Base-by-base conservation (phyloP, 2,888 invertebrate genomes). In the Petrophora chlorosata region DNA sequence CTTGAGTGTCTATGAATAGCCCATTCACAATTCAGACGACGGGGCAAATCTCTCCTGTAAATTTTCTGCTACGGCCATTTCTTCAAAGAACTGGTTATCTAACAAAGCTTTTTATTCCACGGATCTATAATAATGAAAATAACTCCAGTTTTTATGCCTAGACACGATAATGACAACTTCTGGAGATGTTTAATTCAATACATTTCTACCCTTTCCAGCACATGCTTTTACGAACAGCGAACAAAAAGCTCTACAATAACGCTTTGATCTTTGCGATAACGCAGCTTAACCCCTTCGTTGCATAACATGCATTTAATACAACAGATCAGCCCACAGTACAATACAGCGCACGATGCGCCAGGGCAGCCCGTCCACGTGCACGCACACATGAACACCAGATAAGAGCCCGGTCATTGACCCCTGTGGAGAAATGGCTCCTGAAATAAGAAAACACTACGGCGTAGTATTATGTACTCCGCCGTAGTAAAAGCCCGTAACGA, bases 341-440 rank as follows among this genome's bases (percentile, higher is more conserved):
- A 39, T 38, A 10, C 12, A 66, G 65, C 65, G 65, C 67, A 63
- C 62, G 54, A 66, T 68, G 65, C 73, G 75, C 76, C 64, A 61
- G 73, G 79, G 79, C 82, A 74, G 55, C 56, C 50, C 66, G 10
- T 3, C 8, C 54, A 61, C 72, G 70, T 75, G 74, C 56, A 68
- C 72, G 60, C 72, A 79, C 80, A 73, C 79, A 72, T 59, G 67
- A 67, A 53, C 61, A 54, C 61, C 53, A 82, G 88, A 89, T 87
- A 88, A 88, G 82, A 79, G 76, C 61, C 33, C 77, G 83, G 84
- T 78, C 85, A 71, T 39, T 76, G 83, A 85, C 80, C 88, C 67
- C 63, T 55, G 23, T 34, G 69, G 76, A 77, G 83, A 82, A 85
- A 83, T 83, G 78, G 73, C 75, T 79, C 80, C 85, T 88, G 87